These are phyloP conservation scores for Tetragonula carbonaria DNA, from an alignment of 2,888 invertebrate species.

Conservation along the genomic window DNA sequence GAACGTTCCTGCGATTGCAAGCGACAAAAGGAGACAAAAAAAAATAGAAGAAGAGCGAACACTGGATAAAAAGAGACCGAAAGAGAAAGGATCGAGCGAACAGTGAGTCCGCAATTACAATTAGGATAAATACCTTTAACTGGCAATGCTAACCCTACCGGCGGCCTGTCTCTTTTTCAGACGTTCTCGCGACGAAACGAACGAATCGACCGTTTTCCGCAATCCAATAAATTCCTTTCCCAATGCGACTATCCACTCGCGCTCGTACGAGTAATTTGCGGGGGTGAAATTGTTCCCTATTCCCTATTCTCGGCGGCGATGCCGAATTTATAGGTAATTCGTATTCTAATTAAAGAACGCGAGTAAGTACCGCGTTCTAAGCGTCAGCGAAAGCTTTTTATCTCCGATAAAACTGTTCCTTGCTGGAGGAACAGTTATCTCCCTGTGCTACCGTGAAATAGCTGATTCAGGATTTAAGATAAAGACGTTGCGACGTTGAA, in stretches of 20 bases:
- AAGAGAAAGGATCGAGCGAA: constrained; percentile 30
- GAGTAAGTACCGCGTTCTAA: background rate
- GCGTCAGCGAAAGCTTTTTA: background rate
- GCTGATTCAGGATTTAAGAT: background rate
- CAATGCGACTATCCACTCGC: constrained; percentile 54
- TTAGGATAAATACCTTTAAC: constrained; percentile 67
- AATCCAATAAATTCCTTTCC: constrained; percentile 63
- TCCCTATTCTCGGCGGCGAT: constrained; percentile 25
- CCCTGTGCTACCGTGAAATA: background rate
- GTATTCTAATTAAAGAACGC: constrained; percentile 49
- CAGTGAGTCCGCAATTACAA: constrained; percentile 65
- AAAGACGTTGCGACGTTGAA: background rate
- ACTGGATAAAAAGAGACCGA: background rate
- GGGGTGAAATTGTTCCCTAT: constrained; percentile 43
- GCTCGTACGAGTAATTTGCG: constrained; percentile 55
- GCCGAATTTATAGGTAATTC: constrained; percentile 45
- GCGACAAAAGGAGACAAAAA: background rate
- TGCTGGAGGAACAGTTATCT: background rate
- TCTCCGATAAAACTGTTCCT: background rate
- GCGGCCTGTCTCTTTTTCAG: constrained; percentile 23
- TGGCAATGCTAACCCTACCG: constrained; percentile 44
- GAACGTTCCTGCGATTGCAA: background rate
- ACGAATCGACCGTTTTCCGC: constrained; percentile 58
- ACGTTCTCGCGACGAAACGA: constrained; percentile 45
- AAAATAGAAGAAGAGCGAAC: constrained; percentile 11